A percentile compares a stretch with the other conserved stretches of the same genome.
Evolutionary conservation across 2,888 invertebrate genomes (phyloP).

Genomic region (Campoletis raptor): DNA sequence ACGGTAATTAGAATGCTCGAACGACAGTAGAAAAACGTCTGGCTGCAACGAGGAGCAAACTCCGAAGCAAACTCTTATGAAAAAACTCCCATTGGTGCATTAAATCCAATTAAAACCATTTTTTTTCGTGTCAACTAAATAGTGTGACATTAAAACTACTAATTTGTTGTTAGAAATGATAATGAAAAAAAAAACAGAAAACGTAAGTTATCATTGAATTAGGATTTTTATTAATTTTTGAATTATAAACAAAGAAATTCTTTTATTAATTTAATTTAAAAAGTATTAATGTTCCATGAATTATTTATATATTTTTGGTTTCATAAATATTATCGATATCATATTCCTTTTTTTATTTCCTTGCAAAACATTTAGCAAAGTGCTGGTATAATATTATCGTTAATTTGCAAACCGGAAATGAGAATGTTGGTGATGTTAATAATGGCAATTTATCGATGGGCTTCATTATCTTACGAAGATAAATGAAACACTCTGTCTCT

Average conservation of each 20-base stretch:
- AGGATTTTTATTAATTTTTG: not conserved
- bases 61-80: not conserved
- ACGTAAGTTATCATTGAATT: not conserved
- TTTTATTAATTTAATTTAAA: too few species aligned
- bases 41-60: not conserved
- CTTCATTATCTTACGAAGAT: conserved; percentile 38
- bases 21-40: conserved; percentile 20
- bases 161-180: not conserved
- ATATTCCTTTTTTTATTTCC: not conserved
- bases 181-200: not conserved
- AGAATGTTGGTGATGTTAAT: conserved; percentile 39
- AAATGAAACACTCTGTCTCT: conserved; percentile 11
- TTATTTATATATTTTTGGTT: not conserved
- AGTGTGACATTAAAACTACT: not conserved
- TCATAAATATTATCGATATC: not conserved
- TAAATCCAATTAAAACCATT: not conserved
- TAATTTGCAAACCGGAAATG: conserved; percentile 34
- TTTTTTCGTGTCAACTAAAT: not conserved
- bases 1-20: conserved; percentile 56
- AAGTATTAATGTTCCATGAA: not conserved
- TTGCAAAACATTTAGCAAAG: not conserved
- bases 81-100: not conserved
- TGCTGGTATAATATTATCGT: not conserved
- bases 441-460: conserved; percentile 40
- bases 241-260: not conserved